Evolutionary conservation across 2,797 vertebrate genomes (phyloP).

Genomic region (Xyrichtys novacula): DNA sequence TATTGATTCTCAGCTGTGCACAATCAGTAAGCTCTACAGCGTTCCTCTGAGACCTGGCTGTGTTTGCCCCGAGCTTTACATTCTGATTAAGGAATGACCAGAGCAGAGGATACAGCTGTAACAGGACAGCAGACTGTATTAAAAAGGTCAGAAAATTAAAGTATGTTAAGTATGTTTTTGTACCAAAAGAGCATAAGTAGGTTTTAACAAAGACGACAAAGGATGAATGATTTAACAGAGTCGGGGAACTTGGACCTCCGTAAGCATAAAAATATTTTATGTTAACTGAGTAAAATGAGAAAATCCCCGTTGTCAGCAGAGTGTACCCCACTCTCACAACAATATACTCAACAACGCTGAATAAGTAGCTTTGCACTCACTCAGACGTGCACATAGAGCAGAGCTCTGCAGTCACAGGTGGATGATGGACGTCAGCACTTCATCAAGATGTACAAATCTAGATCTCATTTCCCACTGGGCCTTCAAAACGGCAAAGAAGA

Average conservation of each 20-base stretch:
- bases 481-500: conserved; percentile 44
- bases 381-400: conserved; percentile 14
- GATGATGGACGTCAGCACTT: conserved; percentile 77
- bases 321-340: conserved; percentile 32
- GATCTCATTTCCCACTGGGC: conserved; percentile 64
- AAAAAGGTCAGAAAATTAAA: conserved; percentile 45
- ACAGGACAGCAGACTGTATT: conserved; percentile 43
- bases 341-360: conserved; percentile 38
- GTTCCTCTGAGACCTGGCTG: conserved; percentile 34
- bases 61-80: conserved; percentile 51
- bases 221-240: conserved; percentile 1
- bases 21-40: conserved; percentile 33
- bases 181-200: conserved; percentile 21
- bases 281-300: conserved; percentile 43
- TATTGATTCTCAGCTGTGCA: conserved; percentile 71
- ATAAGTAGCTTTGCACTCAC: background rate
- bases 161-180: conserved; percentile 23
- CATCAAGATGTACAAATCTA: conserved; percentile 73
- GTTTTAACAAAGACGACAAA: conserved; percentile 27
- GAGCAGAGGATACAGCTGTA: conserved; percentile 23
- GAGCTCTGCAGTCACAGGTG: conserved; percentile 63
- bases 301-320: conserved; percentile 69
- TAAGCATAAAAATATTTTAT: conserved; percentile 26
- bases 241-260: conserved; percentile 18
- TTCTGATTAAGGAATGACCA: conserved; percentile 53